phyloP scores from a whole-genome alignment of 2,797 vertebrate species.

The Pangasius krempfi region DNA sequence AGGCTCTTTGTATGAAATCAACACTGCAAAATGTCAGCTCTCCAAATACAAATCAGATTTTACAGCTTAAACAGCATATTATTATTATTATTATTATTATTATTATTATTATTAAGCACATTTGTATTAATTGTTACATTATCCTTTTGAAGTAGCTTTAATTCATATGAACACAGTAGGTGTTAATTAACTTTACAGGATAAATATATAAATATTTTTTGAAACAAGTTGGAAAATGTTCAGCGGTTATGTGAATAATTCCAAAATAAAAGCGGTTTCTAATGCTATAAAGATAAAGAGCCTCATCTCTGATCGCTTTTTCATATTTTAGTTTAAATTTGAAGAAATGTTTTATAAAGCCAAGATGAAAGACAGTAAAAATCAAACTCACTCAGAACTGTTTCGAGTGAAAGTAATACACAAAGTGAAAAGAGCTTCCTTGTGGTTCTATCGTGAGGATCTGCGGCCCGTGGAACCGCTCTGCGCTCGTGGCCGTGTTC shows the following conservation, averaged over 20 bases:
- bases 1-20: constrained; percentile 6
- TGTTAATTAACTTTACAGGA: background rate
- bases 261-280: background rate
- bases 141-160: background rate
- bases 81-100: background rate
- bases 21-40: background rate
- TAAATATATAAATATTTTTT: background rate
- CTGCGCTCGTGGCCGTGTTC: constrained; percentile 53
- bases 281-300: background rate
- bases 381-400: background rate
- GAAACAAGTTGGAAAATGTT: background rate
- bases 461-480: constrained; percentile 33
- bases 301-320: background rate
- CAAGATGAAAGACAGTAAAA: background rate
- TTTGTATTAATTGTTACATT: background rate
- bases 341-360: background rate
- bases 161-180: background rate
- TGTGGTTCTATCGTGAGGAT: background rate
- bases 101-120: background rate
- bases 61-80: background rate
- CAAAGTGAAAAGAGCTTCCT: background rate
- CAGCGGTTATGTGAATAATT: background rate
- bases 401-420: background rate
- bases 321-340: background rate
- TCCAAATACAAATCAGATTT: background rate